Conservation (phyloP, 2,113 vertebrate genomes). For the Microcebus ravelobensis region DNA sequence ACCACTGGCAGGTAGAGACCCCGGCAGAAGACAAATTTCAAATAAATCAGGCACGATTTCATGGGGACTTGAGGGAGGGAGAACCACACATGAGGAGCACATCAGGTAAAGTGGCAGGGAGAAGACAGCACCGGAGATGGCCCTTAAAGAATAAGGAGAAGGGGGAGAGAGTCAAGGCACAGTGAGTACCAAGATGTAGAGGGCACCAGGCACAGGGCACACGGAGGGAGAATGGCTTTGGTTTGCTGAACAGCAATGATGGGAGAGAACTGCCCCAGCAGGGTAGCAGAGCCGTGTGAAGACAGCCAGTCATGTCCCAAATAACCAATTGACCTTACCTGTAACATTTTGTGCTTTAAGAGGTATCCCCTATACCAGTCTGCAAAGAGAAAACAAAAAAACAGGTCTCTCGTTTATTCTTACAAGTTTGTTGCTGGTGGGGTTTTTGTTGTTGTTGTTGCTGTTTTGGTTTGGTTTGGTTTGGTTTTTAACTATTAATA, state of each 20-base stretch:
- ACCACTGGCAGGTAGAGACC: neutral
- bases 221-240: neutral
- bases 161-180: neutral
- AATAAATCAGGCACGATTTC: neutral
- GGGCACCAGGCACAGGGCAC: neutral
- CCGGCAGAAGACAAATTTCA: neutral
- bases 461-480: neutral
- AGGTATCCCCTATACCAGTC: conserved; percentile 95
- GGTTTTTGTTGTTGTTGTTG: neutral
- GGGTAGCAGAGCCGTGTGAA: neutral
- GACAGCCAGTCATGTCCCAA: neutral
- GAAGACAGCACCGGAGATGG: neutral
- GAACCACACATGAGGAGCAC: neutral
- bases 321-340: conserved; percentile 85
- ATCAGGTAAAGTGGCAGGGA: neutral
- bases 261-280: too few relatives aligned
- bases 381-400: conserved; percentile 81
- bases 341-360: conserved; percentile 89
- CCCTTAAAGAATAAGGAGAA: neutral
- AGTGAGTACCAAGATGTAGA: accelerated
- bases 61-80: neutral
- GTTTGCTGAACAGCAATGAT: neutral
- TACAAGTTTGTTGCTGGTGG: neutral
- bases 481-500: neutral
- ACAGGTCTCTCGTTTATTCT: neutral